A percentile compares a stretch with the other conserved stretches of the same genome.
Conservation (phyloP, 2,888 invertebrate species). For the Rotaria socialis region DNA sequence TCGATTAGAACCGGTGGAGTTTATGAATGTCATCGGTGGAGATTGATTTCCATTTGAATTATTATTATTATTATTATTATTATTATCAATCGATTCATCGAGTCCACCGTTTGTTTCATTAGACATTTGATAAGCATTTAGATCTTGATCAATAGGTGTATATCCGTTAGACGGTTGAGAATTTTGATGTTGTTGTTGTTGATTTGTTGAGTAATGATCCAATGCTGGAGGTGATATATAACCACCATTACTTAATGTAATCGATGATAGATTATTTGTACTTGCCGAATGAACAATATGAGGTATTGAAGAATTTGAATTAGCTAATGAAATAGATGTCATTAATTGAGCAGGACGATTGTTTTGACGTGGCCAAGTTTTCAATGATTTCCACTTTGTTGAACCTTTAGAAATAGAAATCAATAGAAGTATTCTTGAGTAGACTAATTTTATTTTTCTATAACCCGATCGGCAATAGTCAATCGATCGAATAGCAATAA, state of each 20-base stretch:
- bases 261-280: slow-evolving; percentile 29
- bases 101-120: slow-evolving; percentile 40
- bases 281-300: slow-evolving; percentile 17
- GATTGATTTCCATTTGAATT: slow-evolving; percentile 36
- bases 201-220: slow-evolving; percentile 7
- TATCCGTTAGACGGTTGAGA: slow-evolving; percentile 33
- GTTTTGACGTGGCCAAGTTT: slow-evolving; percentile 41
- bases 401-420: too few species aligned
- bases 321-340: background rate
- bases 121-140: slow-evolving; percentile 23
- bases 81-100: slow-evolving; percentile 33
- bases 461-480: too few species aligned
- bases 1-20: background rate
- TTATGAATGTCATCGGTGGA: background rate
- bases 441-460: too few species aligned
- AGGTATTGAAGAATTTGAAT: background rate
- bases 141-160: slow-evolving; percentile 35
- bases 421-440: too few species aligned
- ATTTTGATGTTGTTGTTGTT: background rate
- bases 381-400: slow-evolving; percentile 47
- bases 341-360: background rate
- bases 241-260: slow-evolving; percentile 5
- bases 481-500: too few species aligned
- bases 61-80: too few species aligned
- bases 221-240: slow-evolving; percentile 1